Evolutionary conservation across 1,140 invertebrate genomes (phyloP).

Genomic region (Triops cancriformis): DNA sequence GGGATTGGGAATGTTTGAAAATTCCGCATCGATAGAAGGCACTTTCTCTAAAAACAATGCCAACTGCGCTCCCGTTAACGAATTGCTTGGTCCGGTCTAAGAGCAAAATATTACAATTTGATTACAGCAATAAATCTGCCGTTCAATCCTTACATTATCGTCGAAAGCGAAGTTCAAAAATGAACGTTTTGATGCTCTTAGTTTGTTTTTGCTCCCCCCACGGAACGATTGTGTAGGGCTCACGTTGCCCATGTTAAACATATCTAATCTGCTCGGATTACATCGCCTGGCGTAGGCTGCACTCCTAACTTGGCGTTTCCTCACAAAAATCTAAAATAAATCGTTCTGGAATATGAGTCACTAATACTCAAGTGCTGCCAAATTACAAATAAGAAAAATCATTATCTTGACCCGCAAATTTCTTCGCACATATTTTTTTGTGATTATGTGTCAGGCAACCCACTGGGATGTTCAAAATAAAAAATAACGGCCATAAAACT

Average conservation of each 20-base stretch:
- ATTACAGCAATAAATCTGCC: slow-evolving; percentile 5
- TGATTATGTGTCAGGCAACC: too few species aligned
- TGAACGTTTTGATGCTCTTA: slow-evolving; percentile 65
- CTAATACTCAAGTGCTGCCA: too few species aligned
- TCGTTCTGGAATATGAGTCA: not conserved
- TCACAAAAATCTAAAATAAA: slow-evolving; percentile 54
- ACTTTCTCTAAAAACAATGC: slow-evolving; percentile 60
- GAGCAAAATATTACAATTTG: slow-evolving; percentile 30
- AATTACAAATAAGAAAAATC: too few species aligned
- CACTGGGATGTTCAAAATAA: too few species aligned
- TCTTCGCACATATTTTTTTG: too few species aligned
- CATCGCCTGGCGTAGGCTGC: slow-evolving; percentile 72
- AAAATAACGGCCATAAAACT: too few species aligned
- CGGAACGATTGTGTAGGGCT: slow-evolving; percentile 44
- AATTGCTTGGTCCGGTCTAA: slow-evolving; percentile 58
- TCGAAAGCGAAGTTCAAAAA: slow-evolving; percentile 88
- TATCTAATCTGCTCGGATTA: slow-evolving; percentile 74
- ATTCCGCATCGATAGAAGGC: slow-evolving; percentile 67
- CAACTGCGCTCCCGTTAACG: slow-evolving; percentile 62
- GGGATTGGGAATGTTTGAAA: slow-evolving; percentile 62
- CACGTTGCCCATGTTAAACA: slow-evolving; percentile 79
- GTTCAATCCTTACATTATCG: slow-evolving; percentile 56
- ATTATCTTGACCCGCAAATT: too few species aligned
- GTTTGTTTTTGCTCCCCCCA: slow-evolving; percentile 46
- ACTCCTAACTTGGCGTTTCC: slow-evolving; percentile 51